A percentile compares a stretch with the other conserved stretches of the same genome.
phyloP scores from a whole-genome alignment of 1,140 invertebrate genomes.

The Zeugodacus cucurbitae region DNA sequence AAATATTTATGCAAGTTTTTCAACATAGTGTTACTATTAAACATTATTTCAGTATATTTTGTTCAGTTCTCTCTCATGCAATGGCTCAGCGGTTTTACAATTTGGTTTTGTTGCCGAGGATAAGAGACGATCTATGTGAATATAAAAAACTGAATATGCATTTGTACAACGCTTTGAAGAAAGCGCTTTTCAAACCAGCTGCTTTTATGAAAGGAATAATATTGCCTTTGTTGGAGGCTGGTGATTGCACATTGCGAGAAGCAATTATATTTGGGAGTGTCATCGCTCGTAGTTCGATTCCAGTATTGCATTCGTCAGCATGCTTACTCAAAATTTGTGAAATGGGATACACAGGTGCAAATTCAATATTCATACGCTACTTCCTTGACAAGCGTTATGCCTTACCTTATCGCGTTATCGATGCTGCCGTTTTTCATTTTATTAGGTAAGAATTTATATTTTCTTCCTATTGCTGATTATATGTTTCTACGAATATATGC shows the following conservation, averaged over 20 bases:
- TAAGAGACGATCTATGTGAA: constrained; percentile 95
- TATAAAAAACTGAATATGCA: constrained; percentile 98
- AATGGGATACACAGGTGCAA: constrained; percentile 98
- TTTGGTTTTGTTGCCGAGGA: constrained; percentile 89
- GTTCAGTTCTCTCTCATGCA: constrained; percentile 94
- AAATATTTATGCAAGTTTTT: too few species aligned
- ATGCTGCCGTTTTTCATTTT: constrained; percentile 97
- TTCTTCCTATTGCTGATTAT: constrained; percentile 39
- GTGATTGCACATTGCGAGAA: constrained; percentile 93
- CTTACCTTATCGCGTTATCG: constrained; percentile 93
- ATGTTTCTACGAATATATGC: constrained; percentile 48
- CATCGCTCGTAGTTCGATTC: constrained; percentile 90
- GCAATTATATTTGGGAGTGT: constrained; percentile 96
- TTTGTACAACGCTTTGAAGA: constrained; percentile 92
- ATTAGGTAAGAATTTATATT: constrained; percentile 64
- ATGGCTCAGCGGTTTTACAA: constrained; percentile 98
- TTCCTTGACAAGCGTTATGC: constrained; percentile 99
- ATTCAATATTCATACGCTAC: constrained; percentile 94
- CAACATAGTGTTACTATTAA: too few species aligned
- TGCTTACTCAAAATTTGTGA: constrained; percentile 95
- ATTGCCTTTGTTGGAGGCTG: constrained; percentile 89
- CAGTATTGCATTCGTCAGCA: constrained; percentile 95
- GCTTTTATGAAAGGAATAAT: constrained; percentile 99
- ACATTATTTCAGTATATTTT: constrained; percentile 79
- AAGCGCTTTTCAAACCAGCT: constrained; percentile 95